These are phyloP conservation scores for Thamnophis elegans DNA, from an alignment of 2,797 vertebrate genomes.

Conservation along the genomic window DNA sequence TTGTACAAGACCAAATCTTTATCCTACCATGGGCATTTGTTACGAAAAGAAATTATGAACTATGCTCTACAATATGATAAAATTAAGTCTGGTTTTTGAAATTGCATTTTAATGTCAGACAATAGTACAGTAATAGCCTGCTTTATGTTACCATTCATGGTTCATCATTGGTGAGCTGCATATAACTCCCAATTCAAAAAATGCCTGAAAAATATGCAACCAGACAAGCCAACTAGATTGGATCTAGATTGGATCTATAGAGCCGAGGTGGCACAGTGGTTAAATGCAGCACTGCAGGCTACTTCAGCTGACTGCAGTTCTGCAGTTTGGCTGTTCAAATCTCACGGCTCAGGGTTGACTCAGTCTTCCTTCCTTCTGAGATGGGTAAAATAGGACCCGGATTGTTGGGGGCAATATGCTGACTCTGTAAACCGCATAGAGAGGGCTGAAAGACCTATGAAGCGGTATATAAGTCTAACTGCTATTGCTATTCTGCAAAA, in stretches of 20 bases:
- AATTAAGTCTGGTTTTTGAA: neutral
- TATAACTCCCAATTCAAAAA: neutral
- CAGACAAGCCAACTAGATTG: neutral
- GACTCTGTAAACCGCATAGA: no score
- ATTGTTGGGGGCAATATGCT: no score
- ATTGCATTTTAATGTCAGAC: neutral
- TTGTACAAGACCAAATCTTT: neutral
- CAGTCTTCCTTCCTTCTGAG: no score
- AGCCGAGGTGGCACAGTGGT: no score
- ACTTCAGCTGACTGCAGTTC: no score
- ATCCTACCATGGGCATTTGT: neutral
- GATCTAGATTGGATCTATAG: no score
- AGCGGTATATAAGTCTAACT: no score
- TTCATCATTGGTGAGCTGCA: neutral
- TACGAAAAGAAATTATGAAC: neutral
- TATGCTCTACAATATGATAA: neutral
- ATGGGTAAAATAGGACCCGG: no score
- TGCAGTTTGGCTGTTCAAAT: no score
- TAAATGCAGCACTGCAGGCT: no score
- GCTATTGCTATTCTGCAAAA: neutral
- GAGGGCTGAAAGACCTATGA: no score
- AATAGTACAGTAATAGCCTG: neutral
- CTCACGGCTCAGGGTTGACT: no score
- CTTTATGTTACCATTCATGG: neutral
- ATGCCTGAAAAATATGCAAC: neutral